Base-by-base conservation (phyloP, 2,797 vertebrate genomes). In the Rhadinocentrus ornatus region DNA sequence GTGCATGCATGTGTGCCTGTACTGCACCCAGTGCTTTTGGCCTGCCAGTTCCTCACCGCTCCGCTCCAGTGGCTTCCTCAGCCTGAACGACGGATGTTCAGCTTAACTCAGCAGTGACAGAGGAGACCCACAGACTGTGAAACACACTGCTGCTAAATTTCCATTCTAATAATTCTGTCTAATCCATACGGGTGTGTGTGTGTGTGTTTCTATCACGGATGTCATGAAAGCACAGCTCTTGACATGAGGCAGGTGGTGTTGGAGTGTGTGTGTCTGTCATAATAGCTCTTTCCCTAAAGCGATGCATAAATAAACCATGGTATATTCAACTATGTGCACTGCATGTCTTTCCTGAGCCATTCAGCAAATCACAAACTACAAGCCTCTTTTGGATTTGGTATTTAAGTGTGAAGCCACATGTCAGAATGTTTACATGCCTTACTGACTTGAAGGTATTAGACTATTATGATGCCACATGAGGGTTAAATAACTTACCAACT, bases 401-500 rank as follows among this genome's bases (percentile, higher is more conserved):
- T n/a, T 53, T 26, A 61, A 31, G 55, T 66, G 48, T 7, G 65
- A 29, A 62, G 58, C 90, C 93, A 93, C 72, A 26, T 50, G 20
- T 62, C 34, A 22, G 22, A 29, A 26, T 22, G 73, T 77, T 77
- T 71, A 71, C 75, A 58, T 12, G 62, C 53, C 27, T 68, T 3
- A 11, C 22, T 69, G 64, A 44, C 13, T 61, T 57, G 9, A 29
- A 48, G 11, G 39, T 32, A 48, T 46, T 13, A 32, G 11, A 65
- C 29, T 41, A 35, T 24, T 22, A 2, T 32, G 34, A 7, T 26
- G 35, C 37, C 50, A 16, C 15, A 52, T 55, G 4, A 46, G 46
- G 26, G 62, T 32, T 16, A 24, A 46, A 37, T n/a, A 53, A 83
- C 92, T 82, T 69, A 99, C 98, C 98, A 0, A 99, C 95, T 54